A percentile compares a stretch with the other conserved stretches of the same genome.
These are phyloP conservation scores for Lucilia cuprina DNA, from an alignment of 1,140 invertebrate genomes.

Conservation along the genomic window DNA sequence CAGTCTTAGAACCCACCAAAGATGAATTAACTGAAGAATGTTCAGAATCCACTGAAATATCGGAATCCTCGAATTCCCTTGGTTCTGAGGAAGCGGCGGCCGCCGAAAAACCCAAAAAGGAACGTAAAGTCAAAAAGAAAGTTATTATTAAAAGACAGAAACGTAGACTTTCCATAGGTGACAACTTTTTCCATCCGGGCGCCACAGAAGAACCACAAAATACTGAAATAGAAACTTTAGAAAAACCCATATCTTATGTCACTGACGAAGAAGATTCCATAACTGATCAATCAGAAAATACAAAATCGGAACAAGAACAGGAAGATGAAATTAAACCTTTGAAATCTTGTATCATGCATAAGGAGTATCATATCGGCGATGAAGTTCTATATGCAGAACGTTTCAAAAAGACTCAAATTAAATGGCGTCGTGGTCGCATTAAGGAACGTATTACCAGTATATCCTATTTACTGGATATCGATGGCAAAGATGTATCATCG, in stretches of 20 bases:
- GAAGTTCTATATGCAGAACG: conserved; percentile 56
- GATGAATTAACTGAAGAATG: conserved; percentile 1
- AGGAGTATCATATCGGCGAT: conserved; percentile 56
- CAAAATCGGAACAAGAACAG: background rate
- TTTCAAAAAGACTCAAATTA: conserved; percentile 56
- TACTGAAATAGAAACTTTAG: conserved; percentile 55
- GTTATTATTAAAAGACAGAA: conserved; percentile 58
- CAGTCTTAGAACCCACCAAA: background rate
- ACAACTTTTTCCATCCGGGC: conserved; percentile 47
- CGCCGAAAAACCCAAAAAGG: conserved; percentile 43
- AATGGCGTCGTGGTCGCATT: conserved; percentile 55
- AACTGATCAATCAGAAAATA: conserved; percentile 37
- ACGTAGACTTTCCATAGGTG: conserved; percentile 53
- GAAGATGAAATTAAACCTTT: conserved; percentile 41
- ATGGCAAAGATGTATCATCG: conserved; percentile 56
- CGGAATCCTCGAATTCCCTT: background rate
- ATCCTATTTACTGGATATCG: conserved; percentile 57
- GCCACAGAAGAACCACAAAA: conserved; percentile 49
- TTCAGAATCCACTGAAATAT: conserved; percentile 3
- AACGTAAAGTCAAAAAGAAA: conserved; percentile 56
- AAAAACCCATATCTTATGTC: conserved; percentile 56
- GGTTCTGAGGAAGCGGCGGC: background rate
- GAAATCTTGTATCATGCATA: conserved; percentile 54
- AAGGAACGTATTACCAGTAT: conserved; percentile 58
- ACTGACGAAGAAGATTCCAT: conserved; percentile 36